Evolutionary conservation across 2,888 invertebrate species (phyloP).

Genomic region (Griposia aprilina): DNA sequence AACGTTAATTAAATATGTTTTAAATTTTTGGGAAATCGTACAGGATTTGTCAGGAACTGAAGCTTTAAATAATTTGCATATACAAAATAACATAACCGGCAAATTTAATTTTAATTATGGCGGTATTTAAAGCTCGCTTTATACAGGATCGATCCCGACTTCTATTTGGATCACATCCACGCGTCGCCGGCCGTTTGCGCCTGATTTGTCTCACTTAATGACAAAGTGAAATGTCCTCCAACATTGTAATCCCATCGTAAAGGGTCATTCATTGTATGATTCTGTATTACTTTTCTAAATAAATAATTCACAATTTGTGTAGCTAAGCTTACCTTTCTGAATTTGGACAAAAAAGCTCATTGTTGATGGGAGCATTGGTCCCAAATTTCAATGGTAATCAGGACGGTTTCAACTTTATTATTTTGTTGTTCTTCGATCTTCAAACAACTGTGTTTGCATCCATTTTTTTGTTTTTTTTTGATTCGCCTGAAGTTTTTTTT

Average conservation of each 20-base stretch:
- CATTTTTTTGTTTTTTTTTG: constrained; percentile 19
- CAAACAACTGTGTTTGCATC: not conserved
- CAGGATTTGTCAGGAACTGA: not conserved
- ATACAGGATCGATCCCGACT: constrained; percentile 11
- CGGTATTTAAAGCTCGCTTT: constrained; percentile 2
- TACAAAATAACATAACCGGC: not conserved
- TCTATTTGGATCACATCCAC: constrained; percentile 32
- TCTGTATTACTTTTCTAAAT: constrained; percentile 34
- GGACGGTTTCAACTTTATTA: constrained; percentile 21
- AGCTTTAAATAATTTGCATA: not conserved
- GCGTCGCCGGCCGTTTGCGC: constrained; percentile 11
- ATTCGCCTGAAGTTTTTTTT: constrained; percentile 17
- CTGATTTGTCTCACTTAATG: constrained; percentile 30
- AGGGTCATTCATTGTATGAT: constrained; percentile 14
- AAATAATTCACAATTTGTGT: constrained; percentile 51
- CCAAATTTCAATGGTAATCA: constrained; percentile 27
- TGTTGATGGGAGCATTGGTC: constrained; percentile 29
- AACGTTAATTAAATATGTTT: not conserved
- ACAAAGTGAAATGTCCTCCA: constrained; percentile 22
- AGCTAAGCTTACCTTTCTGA: constrained; percentile 38
- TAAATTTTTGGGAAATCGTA: not conserved
- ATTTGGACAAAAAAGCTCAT: constrained; percentile 31
- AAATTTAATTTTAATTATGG: constrained; percentile 5
- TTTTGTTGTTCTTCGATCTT: constrained; percentile 8
- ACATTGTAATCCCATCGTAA: constrained; percentile 29